phyloP scores from a whole-genome alignment of 2,888 invertebrate species.

The Eupithecia pulchellata region DNA sequence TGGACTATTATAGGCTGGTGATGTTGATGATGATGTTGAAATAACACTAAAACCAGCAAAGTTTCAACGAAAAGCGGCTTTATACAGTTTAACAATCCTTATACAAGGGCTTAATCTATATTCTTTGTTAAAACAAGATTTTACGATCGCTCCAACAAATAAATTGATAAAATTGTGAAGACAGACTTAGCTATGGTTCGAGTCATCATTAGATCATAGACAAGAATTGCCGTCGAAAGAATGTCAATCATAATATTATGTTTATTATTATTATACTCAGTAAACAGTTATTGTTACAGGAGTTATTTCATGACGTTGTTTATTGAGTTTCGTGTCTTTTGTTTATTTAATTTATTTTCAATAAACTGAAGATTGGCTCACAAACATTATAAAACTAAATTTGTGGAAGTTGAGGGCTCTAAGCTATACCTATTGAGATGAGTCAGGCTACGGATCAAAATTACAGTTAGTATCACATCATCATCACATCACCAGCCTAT shows the following conservation, averaged over 20 bases:
- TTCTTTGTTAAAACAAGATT: neutral
- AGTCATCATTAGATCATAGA: neutral
- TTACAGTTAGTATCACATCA: too few species aligned
- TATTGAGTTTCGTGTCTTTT: constrained; percentile 14
- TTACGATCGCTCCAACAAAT: neutral
- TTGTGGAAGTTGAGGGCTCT: too few species aligned
- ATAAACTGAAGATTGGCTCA: constrained; percentile 9
- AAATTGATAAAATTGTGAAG: neutral
- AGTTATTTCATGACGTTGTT: constrained; percentile 1
- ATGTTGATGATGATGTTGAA: too few species aligned
- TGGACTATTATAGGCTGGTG: too few species aligned
- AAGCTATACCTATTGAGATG: too few species aligned
- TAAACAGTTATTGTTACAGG: constrained; percentile 23
- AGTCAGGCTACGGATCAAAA: too few species aligned
- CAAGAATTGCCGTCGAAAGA: neutral
- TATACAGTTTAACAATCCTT: neutral
- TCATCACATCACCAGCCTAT: too few species aligned
- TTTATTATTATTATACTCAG: constrained; percentile 21
- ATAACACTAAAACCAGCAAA: too few species aligned
- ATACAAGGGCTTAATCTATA: neutral
- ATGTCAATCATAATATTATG: constrained; percentile 22
- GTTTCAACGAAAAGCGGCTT: too few species aligned
- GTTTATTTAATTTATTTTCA: constrained; percentile 14
- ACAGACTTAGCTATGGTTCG: neutral
- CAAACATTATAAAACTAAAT: too few species aligned